These are phyloP conservation scores for Lipotes vexillifer DNA, from an alignment of 2,113 vertebrate species.

Conservation along the genomic window DNA sequence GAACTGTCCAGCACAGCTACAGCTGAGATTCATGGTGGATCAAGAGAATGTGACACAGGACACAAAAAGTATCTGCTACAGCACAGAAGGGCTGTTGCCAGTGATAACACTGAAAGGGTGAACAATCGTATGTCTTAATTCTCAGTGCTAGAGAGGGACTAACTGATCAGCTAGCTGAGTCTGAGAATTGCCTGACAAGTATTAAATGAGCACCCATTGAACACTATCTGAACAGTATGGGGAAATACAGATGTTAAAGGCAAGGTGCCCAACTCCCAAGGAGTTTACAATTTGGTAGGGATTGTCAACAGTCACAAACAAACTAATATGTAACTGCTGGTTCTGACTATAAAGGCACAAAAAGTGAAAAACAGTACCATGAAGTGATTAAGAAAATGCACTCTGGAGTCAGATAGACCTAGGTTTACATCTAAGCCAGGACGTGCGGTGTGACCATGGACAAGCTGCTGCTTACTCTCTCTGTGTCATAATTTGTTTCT, in stretches of 20 bases:
- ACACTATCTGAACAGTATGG: neutral
- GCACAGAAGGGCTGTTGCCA: neutral
- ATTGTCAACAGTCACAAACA: neutral
- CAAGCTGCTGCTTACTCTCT: neutral
- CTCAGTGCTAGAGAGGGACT: neutral
- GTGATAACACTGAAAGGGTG: neutral
- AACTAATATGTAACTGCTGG: neutral
- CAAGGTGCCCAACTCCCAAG: neutral
- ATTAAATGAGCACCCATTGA: neutral
- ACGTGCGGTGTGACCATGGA: too few relatives aligned
- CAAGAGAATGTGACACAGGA: neutral
- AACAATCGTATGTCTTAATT: neutral
- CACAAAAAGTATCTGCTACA: neutral
- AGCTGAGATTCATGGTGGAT: neutral
- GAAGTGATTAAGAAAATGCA: neutral
- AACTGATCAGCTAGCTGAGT: neutral
- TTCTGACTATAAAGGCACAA: neutral
- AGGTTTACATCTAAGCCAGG: neutral
- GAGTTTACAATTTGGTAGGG: neutral
- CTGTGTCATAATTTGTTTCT: neutral
- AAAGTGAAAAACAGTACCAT: neutral
- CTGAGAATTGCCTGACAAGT: neutral
- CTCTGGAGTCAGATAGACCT: neutral
- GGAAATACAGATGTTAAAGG: neutral
- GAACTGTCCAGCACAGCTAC: neutral